Evolutionary conservation across 2,797 vertebrate genomes (phyloP), one percentile per base, ranked within the genome.

Genomic region (Molossus molossus): DNA sequence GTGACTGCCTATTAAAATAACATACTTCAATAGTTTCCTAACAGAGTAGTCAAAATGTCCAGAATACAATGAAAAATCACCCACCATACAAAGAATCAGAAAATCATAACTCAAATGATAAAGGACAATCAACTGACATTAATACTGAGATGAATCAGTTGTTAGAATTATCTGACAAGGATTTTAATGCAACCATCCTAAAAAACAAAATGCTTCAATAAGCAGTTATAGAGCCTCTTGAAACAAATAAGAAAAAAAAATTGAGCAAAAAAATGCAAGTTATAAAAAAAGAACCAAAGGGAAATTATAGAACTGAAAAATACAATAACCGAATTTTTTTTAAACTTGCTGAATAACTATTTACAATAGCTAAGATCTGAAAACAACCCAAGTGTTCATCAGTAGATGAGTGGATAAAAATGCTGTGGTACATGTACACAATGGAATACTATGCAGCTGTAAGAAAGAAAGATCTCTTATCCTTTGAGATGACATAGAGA

Each of bases 51-150:
- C 37, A 64, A 53, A 37, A 65, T 81, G 77, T 94, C 64, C 60
- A 85, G 37, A 87, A 93, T 96, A 65, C 64, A 90, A 84, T 72
- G 37, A 93, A 94, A 93, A 86, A 75, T 86, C 69, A 53, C 57
- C 4, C 40, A 67, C 69, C 60, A 23, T 76, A 33, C 33, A 25
- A 69, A 87, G 73, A 87, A 62, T n/a, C 6, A 69, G 53, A 77
- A 87, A 82, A 82, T 67, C 27, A 76, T 6, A 60, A 29, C 58
- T 82, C 17, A 18, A 73, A 33, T 86, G 67, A 87, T 27, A 64
- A 64, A 92, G 75, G 62, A 73, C 81, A 92, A 58, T 85, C 37
- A 91, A 48, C 69, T 37, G 17, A 85, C 57, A 40, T 57, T 65
- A 90, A 67, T 80, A 76, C 40, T 3, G 20, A 76, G 65, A 64